Conservation (phyloP, 2,113 vertebrate genomes). For the Phyllopteryx taeniolatus region DNA sequence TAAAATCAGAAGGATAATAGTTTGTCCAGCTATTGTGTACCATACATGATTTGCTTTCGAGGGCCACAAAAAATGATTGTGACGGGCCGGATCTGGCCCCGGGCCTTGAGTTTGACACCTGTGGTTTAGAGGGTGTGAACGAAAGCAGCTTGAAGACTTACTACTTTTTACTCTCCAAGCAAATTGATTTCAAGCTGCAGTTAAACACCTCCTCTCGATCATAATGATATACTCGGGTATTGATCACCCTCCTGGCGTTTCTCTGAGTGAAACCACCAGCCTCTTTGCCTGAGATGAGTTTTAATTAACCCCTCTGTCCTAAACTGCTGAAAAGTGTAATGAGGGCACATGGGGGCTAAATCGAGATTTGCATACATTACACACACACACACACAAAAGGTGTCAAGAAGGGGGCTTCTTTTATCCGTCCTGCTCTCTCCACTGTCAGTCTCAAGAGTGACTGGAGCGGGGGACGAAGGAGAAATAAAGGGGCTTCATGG, state of each 20-base stretch:
- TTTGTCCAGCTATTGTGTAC: too few relatives aligned
- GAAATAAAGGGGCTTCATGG: conserved; percentile 16
- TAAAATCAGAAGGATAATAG: too few relatives aligned
- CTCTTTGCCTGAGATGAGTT: conserved; percentile 51
- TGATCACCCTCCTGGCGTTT: conserved; percentile 52
- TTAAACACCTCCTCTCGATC: conserved; percentile 71
- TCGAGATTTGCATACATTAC: conserved; percentile 72
- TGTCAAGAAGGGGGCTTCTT: conserved; percentile 30
- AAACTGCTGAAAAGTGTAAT: conserved; percentile 57
- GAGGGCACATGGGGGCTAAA: conserved; percentile 61
- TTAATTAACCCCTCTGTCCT: conserved; percentile 63
- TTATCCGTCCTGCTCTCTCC: conserved; percentile 25
- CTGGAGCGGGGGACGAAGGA: conserved; percentile 33
- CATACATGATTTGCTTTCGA: too few relatives aligned
- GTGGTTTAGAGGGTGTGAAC: conserved; percentile 6
- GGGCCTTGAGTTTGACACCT: too few relatives aligned
- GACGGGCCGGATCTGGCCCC: too few relatives aligned
- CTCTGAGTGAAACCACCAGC: conserved; percentile 48
- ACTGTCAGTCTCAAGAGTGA: conserved; percentile 49
- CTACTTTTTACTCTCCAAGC: conserved; percentile 26
- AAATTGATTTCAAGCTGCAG: conserved; percentile 60
- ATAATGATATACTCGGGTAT: conserved; percentile 67
- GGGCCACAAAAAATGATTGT: too few relatives aligned
- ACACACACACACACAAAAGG: conserved; percentile 33
- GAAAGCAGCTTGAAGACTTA: conserved; percentile 40